Evolutionary conservation across 2,797 vertebrate genomes (phyloP).

Genomic region (Lophius americanus): DNA sequence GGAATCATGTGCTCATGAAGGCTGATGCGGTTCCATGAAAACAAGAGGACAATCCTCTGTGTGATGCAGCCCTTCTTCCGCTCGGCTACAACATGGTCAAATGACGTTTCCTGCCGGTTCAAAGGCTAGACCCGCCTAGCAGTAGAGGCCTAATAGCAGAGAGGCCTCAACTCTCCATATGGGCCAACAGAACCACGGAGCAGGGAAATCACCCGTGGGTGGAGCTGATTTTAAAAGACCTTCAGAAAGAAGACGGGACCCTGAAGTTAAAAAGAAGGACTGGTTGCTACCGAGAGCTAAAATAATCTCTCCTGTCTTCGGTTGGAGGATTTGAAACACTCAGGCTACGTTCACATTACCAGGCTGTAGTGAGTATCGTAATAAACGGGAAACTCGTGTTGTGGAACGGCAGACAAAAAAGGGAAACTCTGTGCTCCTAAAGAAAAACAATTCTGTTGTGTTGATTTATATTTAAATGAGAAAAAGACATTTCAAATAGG

Average conservation of each 20-base stretch:
- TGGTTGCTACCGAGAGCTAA: conserved; percentile 1
- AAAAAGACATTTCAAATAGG: too few species aligned
- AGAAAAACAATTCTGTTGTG: too few species aligned
- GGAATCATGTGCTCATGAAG: too few species aligned
- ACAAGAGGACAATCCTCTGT: background rate
- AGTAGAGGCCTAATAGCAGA: background rate
- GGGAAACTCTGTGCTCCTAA: too few species aligned
- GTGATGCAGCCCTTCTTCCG: too few species aligned
- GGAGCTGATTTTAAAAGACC: conserved; percentile 40
- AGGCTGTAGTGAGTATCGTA: too few species aligned
- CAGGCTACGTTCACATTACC: too few species aligned
- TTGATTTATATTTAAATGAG: too few species aligned
- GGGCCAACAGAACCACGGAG: conserved; percentile 6
- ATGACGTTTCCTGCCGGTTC: conserved; percentile 1
- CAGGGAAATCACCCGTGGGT: background rate
- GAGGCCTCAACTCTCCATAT: conserved; percentile 17
- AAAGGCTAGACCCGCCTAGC: background rate
- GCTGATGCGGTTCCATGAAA: background rate
- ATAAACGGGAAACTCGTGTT: too few species aligned
- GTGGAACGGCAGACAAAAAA: too few species aligned
- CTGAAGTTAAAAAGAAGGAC: conserved; percentile 1
- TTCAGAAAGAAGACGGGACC: conserved; percentile 24
- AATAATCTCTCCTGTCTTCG: conserved; percentile 58
- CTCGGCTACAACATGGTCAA: background rate
- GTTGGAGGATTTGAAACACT: conserved; percentile 47